phyloP scores from a whole-genome alignment of 92 coral and sea anemone genomes.

The Phenganax subtilis region DNA sequence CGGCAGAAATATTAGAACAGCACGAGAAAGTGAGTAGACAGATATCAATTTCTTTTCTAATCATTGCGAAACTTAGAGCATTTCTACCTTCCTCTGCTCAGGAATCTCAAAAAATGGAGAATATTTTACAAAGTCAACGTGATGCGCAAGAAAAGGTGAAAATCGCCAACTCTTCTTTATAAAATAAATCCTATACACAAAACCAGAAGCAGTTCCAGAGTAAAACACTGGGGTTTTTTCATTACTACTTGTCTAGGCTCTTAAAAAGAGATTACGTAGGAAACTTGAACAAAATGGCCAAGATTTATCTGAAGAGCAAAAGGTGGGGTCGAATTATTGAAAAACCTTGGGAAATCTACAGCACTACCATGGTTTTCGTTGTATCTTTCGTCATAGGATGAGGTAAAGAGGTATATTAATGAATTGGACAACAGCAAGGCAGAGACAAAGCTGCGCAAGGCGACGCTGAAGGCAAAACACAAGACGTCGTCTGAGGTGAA shows the following conservation, averaged over 20 bases:
- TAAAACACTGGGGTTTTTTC: too few species aligned
- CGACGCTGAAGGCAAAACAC: slow-evolving; percentile 88
- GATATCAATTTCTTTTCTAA: not conserved
- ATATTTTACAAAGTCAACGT: slow-evolving; percentile 60
- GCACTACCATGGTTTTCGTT: not conserved
- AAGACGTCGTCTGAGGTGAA: slow-evolving; percentile 60
- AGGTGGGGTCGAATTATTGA: slow-evolving; percentile 45
- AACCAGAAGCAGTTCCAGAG: too few species aligned
- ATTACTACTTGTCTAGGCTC: slow-evolving; percentile 48
- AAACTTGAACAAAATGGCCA: slow-evolving; percentile 69
- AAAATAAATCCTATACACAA: not conserved
- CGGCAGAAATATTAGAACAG: slow-evolving; percentile 71
- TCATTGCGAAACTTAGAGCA: not conserved
- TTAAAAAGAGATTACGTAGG: slow-evolving; percentile 74
- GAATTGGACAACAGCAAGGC: slow-evolving; percentile 43
- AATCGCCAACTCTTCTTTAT: not conserved
- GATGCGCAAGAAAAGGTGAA: slow-evolving; percentile 76
- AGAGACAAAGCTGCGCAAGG: slow-evolving; percentile 69
- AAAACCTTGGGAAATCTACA: not conserved
- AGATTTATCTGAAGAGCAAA: slow-evolving; percentile 58
- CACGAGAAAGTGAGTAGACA: slow-evolving; percentile 61
- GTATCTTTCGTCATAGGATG: slow-evolving; percentile 48
- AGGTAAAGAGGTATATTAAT: slow-evolving; percentile 56
- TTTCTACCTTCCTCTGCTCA: not conserved
- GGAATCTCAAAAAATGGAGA: slow-evolving; percentile 83